Conservation (phyloP, 2,797 vertebrate genomes). For the Varecia variegata region DNA sequence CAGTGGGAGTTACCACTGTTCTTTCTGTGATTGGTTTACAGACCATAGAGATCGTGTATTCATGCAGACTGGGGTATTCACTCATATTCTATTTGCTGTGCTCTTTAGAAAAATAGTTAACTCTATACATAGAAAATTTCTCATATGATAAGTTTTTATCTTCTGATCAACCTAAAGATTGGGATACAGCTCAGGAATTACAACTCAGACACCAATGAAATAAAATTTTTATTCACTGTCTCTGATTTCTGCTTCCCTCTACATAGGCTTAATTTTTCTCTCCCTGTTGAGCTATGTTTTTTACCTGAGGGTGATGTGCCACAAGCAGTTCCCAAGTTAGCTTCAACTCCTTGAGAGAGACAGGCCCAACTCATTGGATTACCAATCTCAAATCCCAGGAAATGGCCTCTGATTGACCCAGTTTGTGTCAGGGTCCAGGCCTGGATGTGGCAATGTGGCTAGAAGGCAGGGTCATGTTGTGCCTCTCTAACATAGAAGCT, state of each 20-base stretch:
- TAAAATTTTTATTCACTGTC: neutral
- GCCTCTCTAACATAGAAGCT: neutral
- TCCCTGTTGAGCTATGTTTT: neutral
- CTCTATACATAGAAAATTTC: neutral
- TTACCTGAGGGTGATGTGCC: neutral
- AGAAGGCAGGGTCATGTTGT: neutral
- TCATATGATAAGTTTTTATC: neutral
- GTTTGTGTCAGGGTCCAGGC: neutral
- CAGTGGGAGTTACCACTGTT: neutral
- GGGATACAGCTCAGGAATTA: neutral
- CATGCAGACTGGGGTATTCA: neutral
- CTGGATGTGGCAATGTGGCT: neutral
- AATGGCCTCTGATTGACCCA: neutral
- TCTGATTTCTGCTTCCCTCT: neutral
- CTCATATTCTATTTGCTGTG: neutral
- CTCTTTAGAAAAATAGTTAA: constrained; percentile 13
- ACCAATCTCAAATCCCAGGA: neutral
- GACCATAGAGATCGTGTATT: neutral
- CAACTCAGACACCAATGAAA: neutral
- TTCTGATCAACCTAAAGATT: neutral
- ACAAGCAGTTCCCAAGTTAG: neutral
- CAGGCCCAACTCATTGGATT: neutral
- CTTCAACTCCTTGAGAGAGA: neutral
- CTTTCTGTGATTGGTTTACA: neutral
- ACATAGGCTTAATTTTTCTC: neutral